phyloP scores from a whole-genome alignment of 1,140 invertebrate genomes.

The Cherax destructor region DNA sequence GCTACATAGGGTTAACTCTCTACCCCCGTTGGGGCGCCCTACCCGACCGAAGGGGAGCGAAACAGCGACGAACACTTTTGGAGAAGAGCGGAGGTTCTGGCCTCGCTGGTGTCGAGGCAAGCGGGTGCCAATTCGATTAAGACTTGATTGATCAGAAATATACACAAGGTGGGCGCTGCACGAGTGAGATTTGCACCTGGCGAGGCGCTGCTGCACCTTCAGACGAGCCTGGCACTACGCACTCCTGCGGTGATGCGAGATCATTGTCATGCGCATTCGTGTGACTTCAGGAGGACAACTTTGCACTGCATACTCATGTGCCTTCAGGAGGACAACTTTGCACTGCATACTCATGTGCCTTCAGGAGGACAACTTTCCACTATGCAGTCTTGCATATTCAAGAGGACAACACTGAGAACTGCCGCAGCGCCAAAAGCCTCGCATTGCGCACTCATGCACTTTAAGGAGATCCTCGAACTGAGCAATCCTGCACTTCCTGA shows the following conservation, averaged over 20 bases:
- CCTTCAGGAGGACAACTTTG: too few relatives aligned
- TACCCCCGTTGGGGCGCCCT: background rate
- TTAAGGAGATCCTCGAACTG: background rate
- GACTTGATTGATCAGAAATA: slow-evolving; percentile 56
- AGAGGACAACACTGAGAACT: too few relatives aligned
- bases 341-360: too few relatives aligned
- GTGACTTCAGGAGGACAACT: too few relatives aligned
- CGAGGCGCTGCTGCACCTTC: background rate
- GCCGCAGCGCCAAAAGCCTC: background rate
- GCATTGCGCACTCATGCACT: background rate
- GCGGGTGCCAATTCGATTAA: slow-evolving; percentile 39
- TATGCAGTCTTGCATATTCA: too few relatives aligned
- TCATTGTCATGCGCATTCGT: too few relatives aligned
- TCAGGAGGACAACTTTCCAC: too few relatives aligned
- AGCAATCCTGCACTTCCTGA: background rate
- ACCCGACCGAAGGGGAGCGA: background rate
- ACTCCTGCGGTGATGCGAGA: background rate
- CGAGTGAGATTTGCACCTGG: slow-evolving; percentile 30
- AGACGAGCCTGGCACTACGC: background rate
- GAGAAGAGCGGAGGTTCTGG: background rate
- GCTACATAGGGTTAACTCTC: background rate
- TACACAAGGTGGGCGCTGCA: slow-evolving; percentile 40
- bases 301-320: background rate
- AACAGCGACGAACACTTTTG: background rate
- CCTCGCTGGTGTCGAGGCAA: slow-evolving; percentile 15